Base-by-base conservation (phyloP, 2,888 invertebrate species). In the Cerastoderma edule region DNA sequence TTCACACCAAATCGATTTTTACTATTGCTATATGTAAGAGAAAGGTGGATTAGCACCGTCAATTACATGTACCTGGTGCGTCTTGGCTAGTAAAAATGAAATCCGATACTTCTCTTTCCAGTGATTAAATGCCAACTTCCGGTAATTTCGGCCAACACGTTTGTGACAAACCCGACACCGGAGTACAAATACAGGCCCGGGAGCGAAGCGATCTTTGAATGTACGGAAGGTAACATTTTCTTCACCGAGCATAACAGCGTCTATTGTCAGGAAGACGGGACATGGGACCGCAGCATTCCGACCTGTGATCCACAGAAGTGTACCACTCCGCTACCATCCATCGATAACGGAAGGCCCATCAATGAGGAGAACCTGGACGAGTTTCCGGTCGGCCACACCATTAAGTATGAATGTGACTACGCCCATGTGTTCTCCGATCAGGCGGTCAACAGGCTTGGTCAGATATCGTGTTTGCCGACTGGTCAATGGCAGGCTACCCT, bases 401-500 rank as follows among this genome's bases (percentile, higher is more conserved):
- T 86, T 13, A 74, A 76, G 6, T 89, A 88, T 75, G 46, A 74
- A 6, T 90, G 90, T 69, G 63, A 83, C 19, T 84, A 71, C 67
- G 89, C 87, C 4, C 85, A 80, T 67, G 76, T 57, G 24, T 73
- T 89, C 30, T 83, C 82, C 2, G 60, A 56, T 8, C 75, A 63
- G 28, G 70, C 67, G 46, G 13, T 66, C 22, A 86, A 86, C 63
- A 72, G 78, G 5, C 75, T 57, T 6, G 87, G 85, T 8, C 60
- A 63, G 24, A 68, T 89, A 4, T 54, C 76, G 6, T 92, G 92
- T 77, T 81, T 86, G 33, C 86, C 89, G 0, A 78, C 88, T 24
- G 90, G 91, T 0, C 44, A 83, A 3, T 92, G 92, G 92, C 89
- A 89, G 39, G 57, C 73, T 0, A 78, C 83, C 22, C 71, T 88